Conservation (phyloP, 1,140 invertebrate genomes). For the Drosophila auraria region DNA sequence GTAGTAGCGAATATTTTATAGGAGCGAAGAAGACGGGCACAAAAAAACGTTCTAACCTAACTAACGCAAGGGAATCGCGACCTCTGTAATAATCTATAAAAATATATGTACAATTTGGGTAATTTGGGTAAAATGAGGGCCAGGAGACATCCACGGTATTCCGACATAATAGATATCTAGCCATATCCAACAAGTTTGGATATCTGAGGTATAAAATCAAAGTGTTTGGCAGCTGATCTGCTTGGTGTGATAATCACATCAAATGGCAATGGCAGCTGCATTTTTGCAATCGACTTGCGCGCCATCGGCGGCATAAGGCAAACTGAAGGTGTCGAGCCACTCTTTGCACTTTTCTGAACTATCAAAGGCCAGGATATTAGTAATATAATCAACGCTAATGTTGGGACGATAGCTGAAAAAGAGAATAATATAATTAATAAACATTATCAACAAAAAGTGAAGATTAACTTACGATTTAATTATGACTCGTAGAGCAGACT, state of each 20-base stretch:
- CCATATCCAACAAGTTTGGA: slow-evolving; percentile 11
- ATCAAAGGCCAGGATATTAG: slow-evolving; percentile 94
- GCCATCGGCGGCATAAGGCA: slow-evolving; percentile 89
- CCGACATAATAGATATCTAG: slow-evolving; percentile 6
- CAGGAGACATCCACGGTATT: slow-evolving; percentile 7
- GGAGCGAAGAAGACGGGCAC: background rate
- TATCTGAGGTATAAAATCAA: slow-evolving; percentile 11
- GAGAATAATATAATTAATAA: background rate
- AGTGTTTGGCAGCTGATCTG: background rate
- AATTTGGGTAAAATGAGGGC: background rate
- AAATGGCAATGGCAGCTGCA: slow-evolving; percentile 73
- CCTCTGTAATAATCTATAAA: slow-evolving; percentile 13
- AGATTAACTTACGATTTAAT: slow-evolving; percentile 96
- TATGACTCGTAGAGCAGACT: slow-evolving; percentile 94
- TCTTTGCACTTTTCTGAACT: slow-evolving; percentile 92
- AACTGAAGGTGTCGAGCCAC: slow-evolving; percentile 93
- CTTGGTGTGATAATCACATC: slow-evolving; percentile 21
- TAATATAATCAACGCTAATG: slow-evolving; percentile 93
- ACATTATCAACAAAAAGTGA: background rate
- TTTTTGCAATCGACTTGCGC: slow-evolving; percentile 83
- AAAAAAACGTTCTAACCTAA: slow-evolving; percentile 18
- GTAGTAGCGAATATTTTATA: slow-evolving; percentile 7
- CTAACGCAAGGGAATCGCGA: slow-evolving; percentile 21
- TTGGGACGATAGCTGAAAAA: slow-evolving; percentile 96
- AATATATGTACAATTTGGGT: slow-evolving; percentile 34